Evolutionary conservation across 2,888 invertebrate genomes (phyloP).

Genomic region (Tetranychus piercei): DNA sequence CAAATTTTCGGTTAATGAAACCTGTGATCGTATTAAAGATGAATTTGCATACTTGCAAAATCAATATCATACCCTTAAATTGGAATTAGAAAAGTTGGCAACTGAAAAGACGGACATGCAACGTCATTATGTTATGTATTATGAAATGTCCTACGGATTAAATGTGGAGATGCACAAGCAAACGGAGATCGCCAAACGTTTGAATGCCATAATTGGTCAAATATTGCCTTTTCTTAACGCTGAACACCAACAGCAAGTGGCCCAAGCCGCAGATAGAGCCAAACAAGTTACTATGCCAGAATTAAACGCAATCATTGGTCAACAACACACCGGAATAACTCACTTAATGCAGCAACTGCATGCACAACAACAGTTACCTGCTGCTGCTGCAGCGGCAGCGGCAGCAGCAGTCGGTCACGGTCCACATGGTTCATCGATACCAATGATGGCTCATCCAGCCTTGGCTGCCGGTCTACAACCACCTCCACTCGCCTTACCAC

Average conservation of each 20-base stretch:
- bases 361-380: slow-evolving; percentile 64
- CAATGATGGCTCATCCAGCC: slow-evolving; percentile 15
- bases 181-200: slow-evolving; percentile 89
- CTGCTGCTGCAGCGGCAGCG: slow-evolving; percentile 44
- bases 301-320: slow-evolving; percentile 80
- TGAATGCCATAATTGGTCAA: slow-evolving; percentile 88
- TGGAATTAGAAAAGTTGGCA: slow-evolving; percentile 91
- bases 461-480: slow-evolving; percentile 11
- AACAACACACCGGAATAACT: slow-evolving; percentile 78
- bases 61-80: slow-evolving; percentile 66
- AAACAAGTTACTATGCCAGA: slow-evolving; percentile 97
- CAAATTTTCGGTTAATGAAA: slow-evolving; percentile 75
- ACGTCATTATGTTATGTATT: slow-evolving; percentile 96
- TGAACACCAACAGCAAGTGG: slow-evolving; percentile 83
- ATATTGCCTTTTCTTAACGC: slow-evolving; percentile 29
- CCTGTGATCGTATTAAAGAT: slow-evolving; percentile 84
- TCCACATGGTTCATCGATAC: slow-evolving; percentile 5
- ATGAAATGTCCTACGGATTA: slow-evolving; percentile 87
- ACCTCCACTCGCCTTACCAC: slow-evolving; percentile 11
- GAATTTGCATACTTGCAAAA: slow-evolving; percentile 86
- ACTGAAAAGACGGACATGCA: slow-evolving; percentile 98
- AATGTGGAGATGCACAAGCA: slow-evolving; percentile 89
- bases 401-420: slow-evolving; percentile 29
- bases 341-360: slow-evolving; percentile 47
- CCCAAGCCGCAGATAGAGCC: slow-evolving; percentile 83